Conservation (phyloP, 2,113 vertebrate species). For the Chloropsis hardwickii region DNA sequence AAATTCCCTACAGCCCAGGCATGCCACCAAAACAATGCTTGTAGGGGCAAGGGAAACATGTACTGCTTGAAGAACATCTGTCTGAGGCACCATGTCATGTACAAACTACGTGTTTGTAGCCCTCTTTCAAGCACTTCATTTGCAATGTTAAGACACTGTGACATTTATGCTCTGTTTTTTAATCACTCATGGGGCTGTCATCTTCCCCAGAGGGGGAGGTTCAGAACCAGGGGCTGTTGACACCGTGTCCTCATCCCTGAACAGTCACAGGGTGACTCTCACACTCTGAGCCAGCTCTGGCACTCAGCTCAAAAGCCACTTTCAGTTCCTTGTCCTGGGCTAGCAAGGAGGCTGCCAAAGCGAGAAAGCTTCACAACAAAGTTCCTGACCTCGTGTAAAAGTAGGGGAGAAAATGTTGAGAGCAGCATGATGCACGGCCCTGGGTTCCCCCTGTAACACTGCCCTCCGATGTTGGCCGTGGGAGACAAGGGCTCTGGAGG, state of each 20-base stretch:
- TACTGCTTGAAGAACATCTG: background rate
- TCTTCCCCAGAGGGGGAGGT: background rate
- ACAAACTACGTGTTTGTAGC: fast-evolving
- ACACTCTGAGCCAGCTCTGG: background rate
- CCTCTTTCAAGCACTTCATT: background rate
- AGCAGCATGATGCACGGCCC: background rate
- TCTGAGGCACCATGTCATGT: fast-evolving
- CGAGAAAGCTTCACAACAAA: background rate
- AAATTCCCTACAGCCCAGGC: background rate
- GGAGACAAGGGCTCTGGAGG: background rate
- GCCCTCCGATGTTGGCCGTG: fast-evolving
- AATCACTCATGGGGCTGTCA: background rate
- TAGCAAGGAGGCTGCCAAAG: background rate
- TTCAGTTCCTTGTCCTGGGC: constrained; percentile 42
- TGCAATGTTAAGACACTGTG: background rate
- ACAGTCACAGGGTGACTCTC: background rate
- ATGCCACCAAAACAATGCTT: background rate
- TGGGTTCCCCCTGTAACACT: fast-evolving
- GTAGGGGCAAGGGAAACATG: fast-evolving
- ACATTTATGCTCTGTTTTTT: background rate
- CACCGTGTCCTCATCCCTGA: background rate
- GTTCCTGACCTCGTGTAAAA: background rate
- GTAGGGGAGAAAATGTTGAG: background rate
- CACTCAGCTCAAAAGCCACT: background rate
- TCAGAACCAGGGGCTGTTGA: background rate